Evolutionary conservation across 2,888 invertebrate genomes (phyloP), one percentile per base, ranked within the genome.

Genomic region (Scaeva pyrastri): DNA sequence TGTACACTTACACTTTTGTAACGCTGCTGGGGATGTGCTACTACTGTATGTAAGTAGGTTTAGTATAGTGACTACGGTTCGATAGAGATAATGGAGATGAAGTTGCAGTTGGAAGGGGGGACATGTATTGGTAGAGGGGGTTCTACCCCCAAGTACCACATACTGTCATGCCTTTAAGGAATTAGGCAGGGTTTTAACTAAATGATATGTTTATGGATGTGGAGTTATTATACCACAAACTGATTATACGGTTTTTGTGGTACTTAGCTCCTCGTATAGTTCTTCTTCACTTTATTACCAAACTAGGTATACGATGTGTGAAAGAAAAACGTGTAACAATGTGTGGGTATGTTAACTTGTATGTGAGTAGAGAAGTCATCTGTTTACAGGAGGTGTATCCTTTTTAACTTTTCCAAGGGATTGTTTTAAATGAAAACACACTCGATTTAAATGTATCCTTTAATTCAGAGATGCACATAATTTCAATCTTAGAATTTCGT

Each of bases 161-260:
- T n/a, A 52, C n/a, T 45, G 58, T 58, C 66, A 85, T 77, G 81
- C 85, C 76, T 72, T 52, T 21, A 68, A 85, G 85, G 85, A 85
- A 73, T 85, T 85, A 85, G 81, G 81, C 72, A 81, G 66, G 72
- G 73, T 76, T 75, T 85, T 81, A 85, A 85, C 85, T 85, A 85
- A 85, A 85, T 85, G 85, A 85, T 85, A 85, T 85, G 85, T 85
- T 85, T 85, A 85, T 85, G 85, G 81, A 85, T 85, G 81, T 62
- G 81, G 81, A 81, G 85, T 85, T 85, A 85, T 85, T 76, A 81
- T 85, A 73, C 85, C 85, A 85, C 85, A 85, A 85, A 85, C 85
- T 85, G 85, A 85, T 85, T 85, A 85, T 85, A 85, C 72, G 81
- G 81, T 85, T 85, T 83, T 81, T 85, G 85, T 68, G 85, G 85